Evolutionary conservation across 53 echinoderm and acorn worm species (phyloP), one percentile per base, ranked within the genome.

Genomic region (Paracentrotus lividus): DNA sequence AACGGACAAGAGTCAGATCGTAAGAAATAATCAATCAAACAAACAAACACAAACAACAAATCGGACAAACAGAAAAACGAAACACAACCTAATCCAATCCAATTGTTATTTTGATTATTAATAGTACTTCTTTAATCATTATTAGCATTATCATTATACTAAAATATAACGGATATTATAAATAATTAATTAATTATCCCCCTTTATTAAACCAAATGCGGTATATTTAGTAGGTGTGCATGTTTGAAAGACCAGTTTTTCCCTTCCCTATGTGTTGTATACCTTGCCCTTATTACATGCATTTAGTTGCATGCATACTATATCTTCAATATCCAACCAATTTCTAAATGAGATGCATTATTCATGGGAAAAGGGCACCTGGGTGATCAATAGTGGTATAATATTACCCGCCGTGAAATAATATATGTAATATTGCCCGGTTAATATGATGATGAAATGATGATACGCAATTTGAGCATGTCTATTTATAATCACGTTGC

Each of bases 341-440:
- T 64, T 64, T 64, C 64, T 64, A 64, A 64, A 40, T 72, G 18
- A 32, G 72, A 72, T 72, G 72, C 36, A 36, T 72, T 27, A 72
- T 72, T 72, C 40, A 72, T 72, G 72, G 36, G 72, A 72, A 72
- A n/a, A 16, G 5, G 40, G 72, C 72, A 72, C 40, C 72, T 72
- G 72, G 72, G 20, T 72, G 72, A 72, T 72, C 72, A 40, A 72
- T 72, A 72, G 72, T 72, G 72, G 36, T 36, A 72, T 72, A 72
- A 72, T 72, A 72, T 72, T 72, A 72, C 72, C 38, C 72, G 38
- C 12, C 18, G 16, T 72, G 72, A 72, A 72, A 72, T 40, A 40
- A 32, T n/a, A 72, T 72, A 72, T 38, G 36, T 20, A 16, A 72
- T 72, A 20, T 72, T 36, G 40, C 16, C 40, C 18, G 14, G 36